Percentiles rank a stretch among this genome's conserved stretches.
These are phyloP conservation scores for Phyllotreta striolata DNA, from an alignment of 2,888 invertebrate genomes.

Conservation along the genomic window DNA sequence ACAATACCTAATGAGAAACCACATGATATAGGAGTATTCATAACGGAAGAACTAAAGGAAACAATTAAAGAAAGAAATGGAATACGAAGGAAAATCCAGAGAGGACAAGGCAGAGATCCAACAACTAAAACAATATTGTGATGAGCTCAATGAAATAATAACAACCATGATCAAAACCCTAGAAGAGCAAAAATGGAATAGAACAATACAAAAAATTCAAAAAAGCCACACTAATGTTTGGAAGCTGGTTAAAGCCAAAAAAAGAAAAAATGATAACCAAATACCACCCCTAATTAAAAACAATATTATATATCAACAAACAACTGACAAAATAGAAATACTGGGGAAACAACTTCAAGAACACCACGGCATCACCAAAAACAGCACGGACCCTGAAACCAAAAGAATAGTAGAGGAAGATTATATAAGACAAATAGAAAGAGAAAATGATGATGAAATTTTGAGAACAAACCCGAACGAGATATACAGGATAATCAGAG, in stretches of 20 bases:
- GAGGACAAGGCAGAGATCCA: background rate
- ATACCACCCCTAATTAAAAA: constrained; percentile 1
- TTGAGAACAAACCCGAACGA: background rate
- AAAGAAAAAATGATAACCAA: constrained; percentile 1
- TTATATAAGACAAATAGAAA: background rate
- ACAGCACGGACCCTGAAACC: background rate
- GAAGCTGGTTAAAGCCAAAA: background rate
- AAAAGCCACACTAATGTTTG: background rate
- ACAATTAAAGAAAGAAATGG: background rate
- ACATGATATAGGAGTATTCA: no score
- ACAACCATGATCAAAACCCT: background rate
- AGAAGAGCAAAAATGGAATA: background rate
- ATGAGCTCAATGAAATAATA: background rate
- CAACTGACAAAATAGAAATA: background rate
- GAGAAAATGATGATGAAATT: background rate
- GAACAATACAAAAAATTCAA: background rate
- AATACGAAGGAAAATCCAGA: constrained; percentile 2
- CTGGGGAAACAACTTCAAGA: background rate
- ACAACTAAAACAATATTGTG: background rate
- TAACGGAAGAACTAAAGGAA: background rate
- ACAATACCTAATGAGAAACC: no score
- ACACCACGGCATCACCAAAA: background rate
- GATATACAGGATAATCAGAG: background rate
- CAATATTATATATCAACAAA: background rate
- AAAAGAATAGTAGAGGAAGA: background rate